phyloP scores from a whole-genome alignment of 2,113 vertebrate species.

The Mungos mungo region DNA sequence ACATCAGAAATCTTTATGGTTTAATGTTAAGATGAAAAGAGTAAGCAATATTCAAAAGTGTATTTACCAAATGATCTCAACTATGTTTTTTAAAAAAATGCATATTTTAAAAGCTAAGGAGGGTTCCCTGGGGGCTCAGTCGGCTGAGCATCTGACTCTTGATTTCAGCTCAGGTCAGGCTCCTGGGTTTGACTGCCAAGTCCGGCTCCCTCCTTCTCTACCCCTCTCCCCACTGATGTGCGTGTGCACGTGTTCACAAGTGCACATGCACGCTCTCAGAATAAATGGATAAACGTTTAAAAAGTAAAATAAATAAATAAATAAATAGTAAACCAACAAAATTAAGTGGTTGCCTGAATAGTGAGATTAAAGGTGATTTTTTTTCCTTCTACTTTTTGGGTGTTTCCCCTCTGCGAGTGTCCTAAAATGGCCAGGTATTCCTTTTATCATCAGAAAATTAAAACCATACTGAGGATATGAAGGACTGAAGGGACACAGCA shows the following conservation, averaged over 20 bases:
- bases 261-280: too few relatives aligned
- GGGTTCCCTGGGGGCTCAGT: too few relatives aligned
- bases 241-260: too few relatives aligned
- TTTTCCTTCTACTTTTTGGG: not conserved
- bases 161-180: too few relatives aligned
- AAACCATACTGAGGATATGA: not conserved
- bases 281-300: too few relatives aligned
- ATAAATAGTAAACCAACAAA: not conserved
- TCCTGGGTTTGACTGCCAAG: too few relatives aligned
- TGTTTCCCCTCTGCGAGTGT: not conserved
- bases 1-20: not conserved
- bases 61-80: not conserved
- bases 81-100: not conserved
- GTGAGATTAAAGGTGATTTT: not conserved
- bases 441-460: conserved; percentile 32
- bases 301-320: too few relatives aligned
- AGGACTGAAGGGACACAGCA: not conserved
- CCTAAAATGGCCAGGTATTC: not conserved
- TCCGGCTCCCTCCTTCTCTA: too few relatives aligned
- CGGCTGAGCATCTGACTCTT: too few relatives aligned
- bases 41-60: not conserved
- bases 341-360: not conserved
- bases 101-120: not conserved
- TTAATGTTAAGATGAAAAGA: not conserved
- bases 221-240: too few relatives aligned